Percentiles rank a stretch among this genome's conserved stretches.
These are phyloP conservation scores for Hipparchia semele DNA, from an alignment of 2,888 invertebrate genomes.

Conservation along the genomic window DNA sequence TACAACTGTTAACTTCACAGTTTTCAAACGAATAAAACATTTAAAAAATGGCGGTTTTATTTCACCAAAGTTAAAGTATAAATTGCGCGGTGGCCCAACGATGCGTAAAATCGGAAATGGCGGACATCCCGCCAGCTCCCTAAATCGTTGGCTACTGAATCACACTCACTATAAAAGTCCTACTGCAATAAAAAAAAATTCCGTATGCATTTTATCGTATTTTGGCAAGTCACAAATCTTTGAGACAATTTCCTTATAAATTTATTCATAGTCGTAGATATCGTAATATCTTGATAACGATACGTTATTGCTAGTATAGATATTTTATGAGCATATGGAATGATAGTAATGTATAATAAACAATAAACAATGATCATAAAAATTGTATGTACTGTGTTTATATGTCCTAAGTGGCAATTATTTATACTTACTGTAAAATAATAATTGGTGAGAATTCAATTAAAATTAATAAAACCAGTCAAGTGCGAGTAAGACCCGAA, in stretches of 20 bases:
- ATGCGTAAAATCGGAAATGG: constrained; percentile 77
- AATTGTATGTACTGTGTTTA: background rate
- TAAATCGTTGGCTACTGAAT: constrained; percentile 71
- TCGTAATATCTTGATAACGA: constrained; percentile 21
- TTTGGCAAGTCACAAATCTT: constrained; percentile 63
- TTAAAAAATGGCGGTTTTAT: constrained; percentile 1
- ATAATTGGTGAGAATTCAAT: too few relatives aligned
- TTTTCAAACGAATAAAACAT: constrained; percentile 17
- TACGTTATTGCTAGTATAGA: constrained; percentile 21
- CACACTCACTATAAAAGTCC: constrained; percentile 75
- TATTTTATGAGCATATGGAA: constrained; percentile 11
- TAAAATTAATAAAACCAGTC: too few relatives aligned
- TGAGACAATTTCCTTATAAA: constrained; percentile 31
- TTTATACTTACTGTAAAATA: too few relatives aligned
- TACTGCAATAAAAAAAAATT: constrained; percentile 53
- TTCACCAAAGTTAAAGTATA: constrained; percentile 52
- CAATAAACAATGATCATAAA: background rate
- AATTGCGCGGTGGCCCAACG: constrained; percentile 52
- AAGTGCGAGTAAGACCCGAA: too few relatives aligned
- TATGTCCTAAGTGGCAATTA: too few relatives aligned
- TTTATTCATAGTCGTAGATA: constrained; percentile 28
- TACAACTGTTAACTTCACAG: background rate
- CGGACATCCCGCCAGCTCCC: constrained; percentile 58
- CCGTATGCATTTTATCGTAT: constrained; percentile 68
- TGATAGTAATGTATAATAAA: background rate